phyloP scores from a whole-genome alignment of 2,888 invertebrate genomes.

The Acheta domesticus region DNA sequence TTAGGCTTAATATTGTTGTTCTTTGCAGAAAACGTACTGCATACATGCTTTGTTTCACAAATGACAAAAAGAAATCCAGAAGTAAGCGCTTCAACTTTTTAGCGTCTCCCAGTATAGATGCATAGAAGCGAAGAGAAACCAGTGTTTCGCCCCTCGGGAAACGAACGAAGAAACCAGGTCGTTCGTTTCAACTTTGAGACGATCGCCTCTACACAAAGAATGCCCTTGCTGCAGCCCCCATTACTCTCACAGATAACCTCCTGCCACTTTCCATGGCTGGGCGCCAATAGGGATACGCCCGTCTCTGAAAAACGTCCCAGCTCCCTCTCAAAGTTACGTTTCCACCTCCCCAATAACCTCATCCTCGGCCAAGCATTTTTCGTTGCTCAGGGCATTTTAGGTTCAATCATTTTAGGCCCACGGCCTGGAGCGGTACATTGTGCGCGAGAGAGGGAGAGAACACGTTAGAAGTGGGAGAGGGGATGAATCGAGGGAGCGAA shows the following conservation, averaged over 20 bases:
- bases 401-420: too few species aligned
- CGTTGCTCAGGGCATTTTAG: too few species aligned
- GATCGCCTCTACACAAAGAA: background rate
- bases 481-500: too few species aligned
- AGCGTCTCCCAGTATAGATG: background rate
- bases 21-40: too few species aligned
- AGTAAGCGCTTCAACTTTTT: background rate
- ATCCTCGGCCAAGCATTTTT: background rate
- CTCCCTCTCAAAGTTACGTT: constrained; percentile 10
- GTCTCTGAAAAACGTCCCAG: background rate
- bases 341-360: constrained; percentile 3
- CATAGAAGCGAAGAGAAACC: background rate
- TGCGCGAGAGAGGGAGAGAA: too few species aligned
- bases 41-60: background rate
- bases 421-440: too few species aligned
- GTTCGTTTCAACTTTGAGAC: constrained; percentile 10
- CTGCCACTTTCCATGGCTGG: background rate
- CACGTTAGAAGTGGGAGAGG: too few species aligned
- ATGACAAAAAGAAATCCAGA: background rate
- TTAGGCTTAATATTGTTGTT: too few species aligned
- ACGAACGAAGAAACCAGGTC: background rate
- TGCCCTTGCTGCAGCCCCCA: background rate
- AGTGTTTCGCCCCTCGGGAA: background rate
- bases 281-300: background rate
- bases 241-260: constrained; percentile 9